These are phyloP conservation scores for Silurus lanzhouensis DNA, from an alignment of 2,797 vertebrate genomes.

Conservation along the genomic window DNA sequence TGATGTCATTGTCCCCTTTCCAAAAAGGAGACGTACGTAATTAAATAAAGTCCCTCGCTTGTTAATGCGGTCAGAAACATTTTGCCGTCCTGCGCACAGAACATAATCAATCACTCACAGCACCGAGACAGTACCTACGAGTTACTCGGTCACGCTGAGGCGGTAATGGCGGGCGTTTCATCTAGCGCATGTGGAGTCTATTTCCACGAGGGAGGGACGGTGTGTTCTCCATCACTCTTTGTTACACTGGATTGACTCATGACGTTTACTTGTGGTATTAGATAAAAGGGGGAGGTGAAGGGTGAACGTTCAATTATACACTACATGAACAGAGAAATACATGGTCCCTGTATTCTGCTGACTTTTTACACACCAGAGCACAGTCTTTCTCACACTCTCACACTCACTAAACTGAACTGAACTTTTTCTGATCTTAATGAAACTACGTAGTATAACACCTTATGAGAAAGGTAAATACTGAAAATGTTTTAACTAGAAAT, in stretches of 20 bases:
- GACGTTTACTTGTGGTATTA: slow-evolving; percentile 54
- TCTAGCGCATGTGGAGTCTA: slow-evolving; percentile 16
- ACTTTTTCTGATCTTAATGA: neutral
- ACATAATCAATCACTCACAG: slow-evolving; percentile 65
- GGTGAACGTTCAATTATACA: slow-evolving; percentile 48
- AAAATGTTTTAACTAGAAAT: no score
- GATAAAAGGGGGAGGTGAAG: slow-evolving; percentile 23
- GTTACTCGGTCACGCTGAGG: slow-evolving; percentile 7
- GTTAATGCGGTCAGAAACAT: slow-evolving; percentile 57
- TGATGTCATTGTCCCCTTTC: slow-evolving; percentile 47
- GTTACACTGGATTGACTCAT: slow-evolving; percentile 34
- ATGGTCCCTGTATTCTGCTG: neutral
- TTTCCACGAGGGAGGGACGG: slow-evolving; percentile 14
- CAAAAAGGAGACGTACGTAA: slow-evolving; percentile 20
- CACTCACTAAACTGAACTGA: no score
- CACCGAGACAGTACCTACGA: slow-evolving; percentile 57
- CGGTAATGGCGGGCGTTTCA: neutral
- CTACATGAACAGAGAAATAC: slow-evolving; percentile 9
- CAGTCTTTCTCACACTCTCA: neutral
- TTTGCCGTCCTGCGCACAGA: slow-evolving; percentile 53
- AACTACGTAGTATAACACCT: neutral
- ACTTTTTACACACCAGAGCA: neutral
- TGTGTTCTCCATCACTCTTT: slow-evolving; percentile 16
- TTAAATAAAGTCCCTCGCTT: slow-evolving; percentile 53
- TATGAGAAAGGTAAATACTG: no score